Percentiles rank a stretch among this genome's conserved stretches.
Conservation (phyloP, 2,888 invertebrate species). For the Petrolisthes manimaculis region DNA sequence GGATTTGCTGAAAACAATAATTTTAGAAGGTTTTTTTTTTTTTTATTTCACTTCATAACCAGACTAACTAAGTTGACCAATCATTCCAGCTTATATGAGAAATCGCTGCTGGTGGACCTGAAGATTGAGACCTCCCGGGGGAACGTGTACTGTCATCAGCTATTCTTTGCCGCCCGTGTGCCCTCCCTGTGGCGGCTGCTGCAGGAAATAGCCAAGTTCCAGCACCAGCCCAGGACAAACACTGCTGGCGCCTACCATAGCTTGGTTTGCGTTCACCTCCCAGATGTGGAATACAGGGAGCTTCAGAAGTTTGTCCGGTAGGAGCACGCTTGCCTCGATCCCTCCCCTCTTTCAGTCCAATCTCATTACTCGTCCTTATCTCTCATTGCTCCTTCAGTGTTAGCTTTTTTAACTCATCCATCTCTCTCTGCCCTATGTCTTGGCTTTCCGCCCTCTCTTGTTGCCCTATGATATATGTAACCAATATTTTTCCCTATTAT, state of each 20-base stretch:
- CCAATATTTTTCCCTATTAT: not conserved
- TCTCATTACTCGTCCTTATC: not conserved
- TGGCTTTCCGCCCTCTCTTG: not conserved
- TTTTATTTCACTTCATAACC: not conserved
- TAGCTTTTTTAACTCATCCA: not conserved
- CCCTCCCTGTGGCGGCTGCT: constrained; percentile 51
- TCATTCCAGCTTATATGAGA: constrained; percentile 53
- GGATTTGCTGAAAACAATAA: not conserved
- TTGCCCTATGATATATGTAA: not conserved
- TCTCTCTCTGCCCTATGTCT: not conserved
- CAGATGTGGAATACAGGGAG: constrained; percentile 50
- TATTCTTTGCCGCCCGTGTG: constrained; percentile 52
- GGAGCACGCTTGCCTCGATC: constrained; percentile 3
- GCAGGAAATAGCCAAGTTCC: constrained; percentile 50
- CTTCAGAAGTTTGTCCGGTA: constrained; percentile 49
- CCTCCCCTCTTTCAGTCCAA: not conserved
- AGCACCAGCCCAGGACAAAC: constrained; percentile 5
- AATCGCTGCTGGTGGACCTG: constrained; percentile 60
- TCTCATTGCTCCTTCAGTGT: not conserved
- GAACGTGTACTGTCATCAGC: constrained; percentile 56
- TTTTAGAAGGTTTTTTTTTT: not conserved
- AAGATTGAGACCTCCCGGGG: constrained; percentile 56
- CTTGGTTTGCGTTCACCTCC: constrained; percentile 43
- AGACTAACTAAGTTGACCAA: not conserved
- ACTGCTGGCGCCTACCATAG: not conserved